phyloP scores from a whole-genome alignment of 2,113 vertebrate genomes.

The Raja brachyura region DNA sequence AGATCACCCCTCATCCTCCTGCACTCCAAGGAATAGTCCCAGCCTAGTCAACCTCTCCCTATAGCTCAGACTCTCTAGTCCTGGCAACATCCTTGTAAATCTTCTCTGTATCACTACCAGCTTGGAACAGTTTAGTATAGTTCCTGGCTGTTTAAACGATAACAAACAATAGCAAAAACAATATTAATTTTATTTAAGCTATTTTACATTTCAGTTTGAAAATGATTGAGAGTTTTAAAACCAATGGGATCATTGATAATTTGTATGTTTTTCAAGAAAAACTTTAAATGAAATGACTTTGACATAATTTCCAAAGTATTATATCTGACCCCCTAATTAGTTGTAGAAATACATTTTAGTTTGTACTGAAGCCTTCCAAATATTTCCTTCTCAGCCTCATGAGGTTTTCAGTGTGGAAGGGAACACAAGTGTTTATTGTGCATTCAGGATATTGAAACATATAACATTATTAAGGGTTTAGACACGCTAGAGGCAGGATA shows the following conservation, averaged over 20 bases:
- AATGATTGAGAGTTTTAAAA: neutral
- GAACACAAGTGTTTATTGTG: too few relatives aligned
- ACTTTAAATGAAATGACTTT: neutral
- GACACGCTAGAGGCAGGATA: too few relatives aligned
- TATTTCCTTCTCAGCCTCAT: neutral
- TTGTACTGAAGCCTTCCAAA: neutral
- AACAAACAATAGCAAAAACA: neutral
- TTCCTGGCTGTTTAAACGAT: too few relatives aligned
- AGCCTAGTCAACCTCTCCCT: too few relatives aligned
- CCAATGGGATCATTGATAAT: neutral
- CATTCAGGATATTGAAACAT: too few relatives aligned
- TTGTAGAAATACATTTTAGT: neutral
- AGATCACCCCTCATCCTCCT: too few relatives aligned
- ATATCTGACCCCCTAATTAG: neutral
- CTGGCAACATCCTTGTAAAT: too few relatives aligned
- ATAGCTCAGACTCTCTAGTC: too few relatives aligned
- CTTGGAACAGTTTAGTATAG: neutral
- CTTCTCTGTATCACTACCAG: too few relatives aligned
- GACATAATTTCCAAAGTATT: neutral
- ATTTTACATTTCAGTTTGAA: neutral
- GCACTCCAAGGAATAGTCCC: too few relatives aligned
- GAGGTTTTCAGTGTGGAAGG: neutral
- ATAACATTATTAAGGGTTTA: too few relatives aligned
- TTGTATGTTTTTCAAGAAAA: neutral
- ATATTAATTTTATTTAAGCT: neutral